These are phyloP conservation scores for Argyresthia goedartella DNA, from an alignment of 2,888 invertebrate species.

Conservation along the genomic window DNA sequence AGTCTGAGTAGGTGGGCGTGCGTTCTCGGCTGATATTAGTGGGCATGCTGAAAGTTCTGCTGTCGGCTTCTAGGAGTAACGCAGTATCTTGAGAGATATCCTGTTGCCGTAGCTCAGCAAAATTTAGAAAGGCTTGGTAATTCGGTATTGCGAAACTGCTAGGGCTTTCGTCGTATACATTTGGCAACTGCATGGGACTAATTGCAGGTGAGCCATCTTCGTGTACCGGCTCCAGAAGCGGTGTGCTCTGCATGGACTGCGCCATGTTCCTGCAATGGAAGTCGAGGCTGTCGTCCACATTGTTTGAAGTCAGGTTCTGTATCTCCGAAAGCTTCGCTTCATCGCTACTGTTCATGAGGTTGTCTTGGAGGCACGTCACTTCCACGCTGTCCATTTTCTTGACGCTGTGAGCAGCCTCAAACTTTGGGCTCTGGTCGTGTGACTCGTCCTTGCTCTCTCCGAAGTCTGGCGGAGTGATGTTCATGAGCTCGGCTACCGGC, in stretches of 20 bases:
- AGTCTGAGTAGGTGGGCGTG: conserved; percentile 41
- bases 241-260: conserved; percentile 51
- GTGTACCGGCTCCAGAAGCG: conserved; percentile 24
- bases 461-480: conserved; percentile 30
- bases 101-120: conserved; percentile 44
- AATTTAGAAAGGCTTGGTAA: conserved; percentile 38
- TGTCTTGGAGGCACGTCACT: conserved; percentile 41
- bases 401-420: conserved; percentile 27
- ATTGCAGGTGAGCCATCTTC: conserved; percentile 24
- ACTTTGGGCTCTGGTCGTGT: conserved; percentile 23
- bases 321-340: conserved; percentile 20
- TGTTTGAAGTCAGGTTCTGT: conserved; percentile 15
- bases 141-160: conserved; percentile 25
- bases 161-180: conserved; percentile 13
- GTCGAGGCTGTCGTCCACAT: conserved; percentile 30
- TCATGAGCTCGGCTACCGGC: conserved; percentile 27
- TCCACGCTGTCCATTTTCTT: conserved; percentile 57
- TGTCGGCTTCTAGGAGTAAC: conserved; percentile 31
- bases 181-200: conserved; percentile 27
- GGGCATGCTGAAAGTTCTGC: conserved; percentile 26
- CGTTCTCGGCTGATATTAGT: conserved; percentile 23
- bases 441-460: conserved; percentile 16
- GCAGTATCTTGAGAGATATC: conserved; percentile 35
- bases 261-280: conserved; percentile 36
- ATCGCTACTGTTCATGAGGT: conserved; percentile 23